phyloP scores from a whole-genome alignment of 1,140 invertebrate species.

The Cyclargus thomasi region DNA sequence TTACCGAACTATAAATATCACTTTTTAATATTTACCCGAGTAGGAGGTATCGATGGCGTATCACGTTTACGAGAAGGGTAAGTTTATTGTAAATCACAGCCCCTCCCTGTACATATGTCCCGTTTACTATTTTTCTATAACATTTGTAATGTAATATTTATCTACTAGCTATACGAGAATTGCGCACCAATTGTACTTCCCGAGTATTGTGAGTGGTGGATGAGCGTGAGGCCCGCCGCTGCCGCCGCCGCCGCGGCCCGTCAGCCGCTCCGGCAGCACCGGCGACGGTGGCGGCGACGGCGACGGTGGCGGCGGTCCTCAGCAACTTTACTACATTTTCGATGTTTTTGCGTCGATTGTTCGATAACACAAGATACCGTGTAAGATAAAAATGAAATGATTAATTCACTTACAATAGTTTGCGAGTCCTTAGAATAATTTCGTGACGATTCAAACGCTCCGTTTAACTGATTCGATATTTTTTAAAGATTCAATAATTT shows the following conservation, averaged over 20 bases:
- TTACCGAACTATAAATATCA: conserved; percentile 1
- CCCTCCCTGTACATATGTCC: conserved; percentile 40
- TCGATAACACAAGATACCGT: too few species aligned
- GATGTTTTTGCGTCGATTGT: too few species aligned
- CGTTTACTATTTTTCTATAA: conserved; percentile 50
- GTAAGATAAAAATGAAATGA: too few species aligned
- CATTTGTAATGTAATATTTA: conserved; percentile 31
- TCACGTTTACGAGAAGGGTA: neutral
- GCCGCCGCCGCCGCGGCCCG: neutral
- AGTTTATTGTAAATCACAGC: conserved; percentile 21
- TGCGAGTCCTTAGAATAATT: too few species aligned
- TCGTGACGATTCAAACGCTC: too few species aligned
- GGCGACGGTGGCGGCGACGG: too few species aligned
- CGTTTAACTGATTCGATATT: too few species aligned
- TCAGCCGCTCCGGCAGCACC: too few species aligned
- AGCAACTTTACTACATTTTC: too few species aligned
- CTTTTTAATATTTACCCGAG: neutral
- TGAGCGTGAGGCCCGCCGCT: neutral
- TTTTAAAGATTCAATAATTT: too few species aligned
- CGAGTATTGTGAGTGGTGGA: neutral
- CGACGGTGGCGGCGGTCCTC: too few species aligned
- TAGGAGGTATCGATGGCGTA: neutral
- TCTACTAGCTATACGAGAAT: conserved; percentile 25
- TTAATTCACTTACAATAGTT: too few species aligned
- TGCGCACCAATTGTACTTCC: conserved; percentile 30